Percentiles rank a stretch among this genome's conserved stretches.
Conservation (phyloP, 2,113 vertebrate genomes). For the Sigmodon hispidus region DNA sequence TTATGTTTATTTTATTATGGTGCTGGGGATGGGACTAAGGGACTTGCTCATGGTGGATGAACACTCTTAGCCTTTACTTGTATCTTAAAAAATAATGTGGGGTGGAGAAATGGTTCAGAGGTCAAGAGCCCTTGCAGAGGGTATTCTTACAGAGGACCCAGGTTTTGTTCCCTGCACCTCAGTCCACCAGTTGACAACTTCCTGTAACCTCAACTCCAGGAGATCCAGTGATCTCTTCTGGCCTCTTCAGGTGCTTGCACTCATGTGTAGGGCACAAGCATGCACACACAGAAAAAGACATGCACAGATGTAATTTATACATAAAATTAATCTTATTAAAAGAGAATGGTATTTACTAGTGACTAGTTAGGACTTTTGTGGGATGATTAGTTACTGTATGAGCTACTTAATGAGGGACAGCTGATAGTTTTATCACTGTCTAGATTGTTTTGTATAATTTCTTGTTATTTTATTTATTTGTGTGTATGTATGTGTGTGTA, state of each 20-base stretch:
- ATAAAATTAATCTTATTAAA: background rate
- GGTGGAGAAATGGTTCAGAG: background rate
- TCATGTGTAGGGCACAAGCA: background rate
- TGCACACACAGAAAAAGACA: background rate
- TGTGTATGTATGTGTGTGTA: background rate
- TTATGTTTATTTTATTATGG: background rate
- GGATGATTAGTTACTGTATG: conserved; percentile 6
- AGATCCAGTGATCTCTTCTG: background rate
- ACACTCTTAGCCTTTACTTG: background rate
- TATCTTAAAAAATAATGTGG: background rate
- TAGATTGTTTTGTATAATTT: background rate
- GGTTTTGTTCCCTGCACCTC: background rate
- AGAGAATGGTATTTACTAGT: conserved; percentile 22
- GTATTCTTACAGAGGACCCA: background rate
- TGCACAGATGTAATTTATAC: background rate
- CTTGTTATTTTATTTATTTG: background rate
- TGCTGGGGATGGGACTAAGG: background rate
- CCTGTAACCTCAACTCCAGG: background rate
- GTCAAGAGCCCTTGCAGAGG: background rate
- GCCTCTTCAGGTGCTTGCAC: too few relatives aligned
- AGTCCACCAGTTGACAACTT: background rate
- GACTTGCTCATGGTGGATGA: too few relatives aligned
- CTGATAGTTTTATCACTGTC: conserved; percentile 26
- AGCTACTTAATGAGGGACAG: conserved; percentile 8
- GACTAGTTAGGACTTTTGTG: conserved; percentile 33